Conservation (phyloP, 2,888 invertebrate species). For the Campoletis raptor region DNA sequence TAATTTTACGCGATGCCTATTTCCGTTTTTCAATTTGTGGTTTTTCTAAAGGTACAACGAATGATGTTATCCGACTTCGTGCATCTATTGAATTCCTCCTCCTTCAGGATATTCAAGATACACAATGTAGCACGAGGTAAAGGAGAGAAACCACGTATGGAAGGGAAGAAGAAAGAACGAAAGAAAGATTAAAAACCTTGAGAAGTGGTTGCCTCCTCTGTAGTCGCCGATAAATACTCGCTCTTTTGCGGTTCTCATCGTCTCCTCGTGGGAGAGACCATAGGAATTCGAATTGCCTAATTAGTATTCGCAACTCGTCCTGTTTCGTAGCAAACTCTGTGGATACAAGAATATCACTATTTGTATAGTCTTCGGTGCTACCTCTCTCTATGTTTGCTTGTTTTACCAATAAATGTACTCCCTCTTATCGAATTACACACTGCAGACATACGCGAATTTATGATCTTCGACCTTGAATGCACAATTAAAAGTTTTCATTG, state of each 20-base stretch:
- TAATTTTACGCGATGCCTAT: background rate
- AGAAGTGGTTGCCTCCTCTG: conserved; percentile 51
- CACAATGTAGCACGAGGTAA: conserved; percentile 16
- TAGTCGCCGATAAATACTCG: conserved; percentile 53
- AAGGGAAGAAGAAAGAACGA: conserved; percentile 42
- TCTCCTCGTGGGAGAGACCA: conserved; percentile 56
- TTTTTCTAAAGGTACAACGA: conserved; percentile 12
- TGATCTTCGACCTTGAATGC: conserved; percentile 50
- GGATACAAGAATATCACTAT: conserved; percentile 36
- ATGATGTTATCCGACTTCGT: conserved; percentile 30
- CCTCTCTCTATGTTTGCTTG: conserved; percentile 16
- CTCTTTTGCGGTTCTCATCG: conserved; percentile 58
- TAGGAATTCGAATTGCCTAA: conserved; percentile 65
- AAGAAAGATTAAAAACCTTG: conserved; percentile 41
- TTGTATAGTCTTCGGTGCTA: conserved; percentile 5
- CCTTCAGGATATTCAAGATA: conserved; percentile 11
- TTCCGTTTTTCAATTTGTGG: conserved; percentile 6
- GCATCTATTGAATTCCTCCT: conserved; percentile 19
- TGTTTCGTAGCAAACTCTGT: conserved; percentile 56
- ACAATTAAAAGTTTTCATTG: conserved; percentile 26
- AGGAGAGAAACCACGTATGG: conserved; percentile 38
- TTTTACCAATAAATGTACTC: conserved; percentile 25
- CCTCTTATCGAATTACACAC: conserved; percentile 20
- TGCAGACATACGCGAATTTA: background rate
- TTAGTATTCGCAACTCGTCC: conserved; percentile 65